phyloP scores from a whole-genome alignment of 2,113 vertebrate species.

The Apus apus region DNA sequence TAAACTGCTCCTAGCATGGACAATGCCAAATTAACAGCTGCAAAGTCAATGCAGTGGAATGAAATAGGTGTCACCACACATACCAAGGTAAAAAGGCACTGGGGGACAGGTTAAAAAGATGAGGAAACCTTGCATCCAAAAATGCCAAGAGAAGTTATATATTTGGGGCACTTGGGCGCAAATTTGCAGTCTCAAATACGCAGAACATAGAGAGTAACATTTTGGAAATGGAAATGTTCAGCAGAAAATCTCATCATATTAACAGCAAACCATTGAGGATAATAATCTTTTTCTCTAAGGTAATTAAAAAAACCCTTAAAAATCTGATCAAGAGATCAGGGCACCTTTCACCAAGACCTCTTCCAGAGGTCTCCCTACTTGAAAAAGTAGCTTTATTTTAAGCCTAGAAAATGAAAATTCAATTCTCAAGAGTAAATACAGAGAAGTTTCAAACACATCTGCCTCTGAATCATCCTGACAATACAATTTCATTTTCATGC shows the following conservation, averaged over 20 bases:
- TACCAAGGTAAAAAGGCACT: neutral
- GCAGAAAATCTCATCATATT: neutral
- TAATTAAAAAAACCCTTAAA: neutral
- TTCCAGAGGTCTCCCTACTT: neutral
- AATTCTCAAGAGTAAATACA: neutral
- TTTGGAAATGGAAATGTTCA: slow-evolving; percentile 2
- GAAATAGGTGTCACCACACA: neutral
- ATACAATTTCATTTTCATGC: neutral
- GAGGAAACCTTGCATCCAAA: neutral
- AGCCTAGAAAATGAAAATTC: slow-evolving; percentile 20
- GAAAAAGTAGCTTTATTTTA: neutral
- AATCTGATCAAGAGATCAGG: neutral
- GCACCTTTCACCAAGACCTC: neutral
- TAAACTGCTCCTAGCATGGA: neutral
- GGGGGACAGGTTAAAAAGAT: neutral
- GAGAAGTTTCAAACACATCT: neutral
- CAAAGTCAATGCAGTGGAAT: neutral
- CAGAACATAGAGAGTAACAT: neutral
- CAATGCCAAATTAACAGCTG: neutral
- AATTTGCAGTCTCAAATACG: neutral
- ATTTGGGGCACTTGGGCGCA: neutral
- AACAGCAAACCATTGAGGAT: neutral
- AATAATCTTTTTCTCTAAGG: slow-evolving; percentile 24
- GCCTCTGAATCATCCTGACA: neutral
- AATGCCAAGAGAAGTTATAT: neutral